Evolutionary conservation across 2,113 vertebrate genomes (phyloP), one percentile per base, ranked within the genome.

Genomic region (Phyllostomus hastatus): DNA sequence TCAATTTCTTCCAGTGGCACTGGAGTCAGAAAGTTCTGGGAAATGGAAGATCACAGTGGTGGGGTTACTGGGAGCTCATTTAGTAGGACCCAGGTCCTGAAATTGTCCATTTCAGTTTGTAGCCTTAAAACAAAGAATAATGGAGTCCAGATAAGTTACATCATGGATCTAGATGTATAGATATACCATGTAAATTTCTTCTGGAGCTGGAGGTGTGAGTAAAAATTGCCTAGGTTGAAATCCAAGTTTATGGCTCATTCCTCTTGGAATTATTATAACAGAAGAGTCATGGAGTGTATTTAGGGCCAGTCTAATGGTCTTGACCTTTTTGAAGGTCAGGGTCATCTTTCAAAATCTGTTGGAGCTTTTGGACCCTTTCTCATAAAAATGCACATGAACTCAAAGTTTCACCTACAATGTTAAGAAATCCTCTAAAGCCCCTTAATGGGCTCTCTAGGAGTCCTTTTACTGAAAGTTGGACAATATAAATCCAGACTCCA

Each of bases 211-310:
- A 95, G 46, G 73, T 96, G 24, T 92, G 78, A 89, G 84, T 90
- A 96, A 76, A 76, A 67, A 57, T 92, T 90, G 28, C 26, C 5
- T 9, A 69, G 22, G 46, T 96, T 95, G 88, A 89, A 91, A 57
- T 88, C 31, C 43, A 70, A 75, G 66, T 91, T 88, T 52, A 67
- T 90, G 76, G 57, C 26, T 92, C 14, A 75, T 87, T 80, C 3
- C 14, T 41, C 22, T 73, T 93, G 85, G 93, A 94, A 95, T 88
- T 85, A 43, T 64, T 4, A 16, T 41, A 81, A 46, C 17, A 91
- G 26, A 54, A 24, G 67, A 48, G 31, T 88, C 38, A 79, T n/a
- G 7, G 61, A 70, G 57, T 57, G 5, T 57, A 24, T 84, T 91
- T 91, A 75, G 24, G 48, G 12, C 22, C 95, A 76, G 22, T 94